Evolutionary conservation across 37 sponge, comb jelly and placozoan genomes (phyloP), one percentile per base, ranked within the genome.

Genomic region (Beroe ovata): DNA sequence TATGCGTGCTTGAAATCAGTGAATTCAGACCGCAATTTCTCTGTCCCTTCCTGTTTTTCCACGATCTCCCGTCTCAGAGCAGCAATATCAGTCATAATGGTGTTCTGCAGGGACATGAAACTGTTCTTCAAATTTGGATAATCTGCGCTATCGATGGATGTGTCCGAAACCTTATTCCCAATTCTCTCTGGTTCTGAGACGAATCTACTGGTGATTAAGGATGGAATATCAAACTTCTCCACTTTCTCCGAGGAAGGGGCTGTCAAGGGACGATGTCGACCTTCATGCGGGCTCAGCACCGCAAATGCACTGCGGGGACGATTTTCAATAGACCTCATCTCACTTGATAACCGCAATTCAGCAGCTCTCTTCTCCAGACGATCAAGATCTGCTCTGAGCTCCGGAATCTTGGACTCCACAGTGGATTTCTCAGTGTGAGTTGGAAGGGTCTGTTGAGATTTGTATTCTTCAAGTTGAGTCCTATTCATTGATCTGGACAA

Each of bases 1-100:
- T 77, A 77, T 1, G 84, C 84, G 22, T 77, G 84, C 41, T 77
- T 77, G 47, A 77, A 77, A 29, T 77, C 84, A 40, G 84, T 36
- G 33, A 77, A 77, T 23, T 77, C 84, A 4, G 84, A 11, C 22
- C 84, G 16, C 28, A 77, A 54, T 25, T 77, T 77, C 54, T 77
- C 84, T 32, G 84, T 77, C 4, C 84, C 84, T 54, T 40, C 84
- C 22, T 77, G 84, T 36, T 77, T 77, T 3, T 77, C 84, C 1
- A 77, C 84, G 25, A 77, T 77, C 28, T 77, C 84, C 8, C 28
- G 21, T 41, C 84, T 39, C 26, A 77, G 84, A 39, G 84, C 84
- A 16, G 84, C 84, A 40, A 77, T 77, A 25, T 77, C 84, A 11
- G 84, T 32, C 84, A 77, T 77, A 54, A 77, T 77, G 25, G 84